Evolutionary conservation across 2,888 invertebrate genomes (phyloP).

Genomic region (Sylvicola fuscatus): DNA sequence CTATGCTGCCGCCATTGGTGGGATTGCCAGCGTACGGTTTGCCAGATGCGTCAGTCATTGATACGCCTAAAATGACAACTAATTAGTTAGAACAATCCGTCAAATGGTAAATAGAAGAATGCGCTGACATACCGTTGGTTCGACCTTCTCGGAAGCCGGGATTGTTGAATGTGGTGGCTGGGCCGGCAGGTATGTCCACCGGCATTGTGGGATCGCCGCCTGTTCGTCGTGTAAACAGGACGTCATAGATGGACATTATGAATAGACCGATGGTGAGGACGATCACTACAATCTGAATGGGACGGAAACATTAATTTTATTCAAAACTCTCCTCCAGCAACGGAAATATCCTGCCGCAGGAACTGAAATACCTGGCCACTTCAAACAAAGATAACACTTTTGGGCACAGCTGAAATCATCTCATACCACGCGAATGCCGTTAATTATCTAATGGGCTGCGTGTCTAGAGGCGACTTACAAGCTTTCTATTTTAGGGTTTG

Average conservation of each 20-base stretch:
- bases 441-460: too few relatives aligned
- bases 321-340: background rate
- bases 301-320: conserved; percentile 3
- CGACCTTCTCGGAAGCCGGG: conserved; percentile 64
- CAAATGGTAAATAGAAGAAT: too few relatives aligned
- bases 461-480: too few relatives aligned
- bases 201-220: conserved; percentile 63
- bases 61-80: too few relatives aligned
- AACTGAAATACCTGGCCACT: too few relatives aligned
- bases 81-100: conserved; percentile 12
- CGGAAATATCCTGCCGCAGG: too few relatives aligned
- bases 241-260: conserved; percentile 61
- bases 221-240: conserved; percentile 48
- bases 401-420: too few relatives aligned
- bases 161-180: conserved; percentile 63
- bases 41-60: conserved; percentile 73
- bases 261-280: conserved; percentile 53
- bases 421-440: too few relatives aligned
- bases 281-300: conserved; percentile 50
- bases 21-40: conserved; percentile 51
- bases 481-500: too few relatives aligned
- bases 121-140: conserved; percentile 17
- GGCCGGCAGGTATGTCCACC: conserved; percentile 31
- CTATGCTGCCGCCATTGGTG: conserved; percentile 37
- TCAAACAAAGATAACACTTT: too few relatives aligned